A percentile compares a stretch with the other conserved stretches of the same genome.
phyloP scores from a whole-genome alignment of 2,888 invertebrate genomes.

The Pseudococcus longispinus region DNA sequence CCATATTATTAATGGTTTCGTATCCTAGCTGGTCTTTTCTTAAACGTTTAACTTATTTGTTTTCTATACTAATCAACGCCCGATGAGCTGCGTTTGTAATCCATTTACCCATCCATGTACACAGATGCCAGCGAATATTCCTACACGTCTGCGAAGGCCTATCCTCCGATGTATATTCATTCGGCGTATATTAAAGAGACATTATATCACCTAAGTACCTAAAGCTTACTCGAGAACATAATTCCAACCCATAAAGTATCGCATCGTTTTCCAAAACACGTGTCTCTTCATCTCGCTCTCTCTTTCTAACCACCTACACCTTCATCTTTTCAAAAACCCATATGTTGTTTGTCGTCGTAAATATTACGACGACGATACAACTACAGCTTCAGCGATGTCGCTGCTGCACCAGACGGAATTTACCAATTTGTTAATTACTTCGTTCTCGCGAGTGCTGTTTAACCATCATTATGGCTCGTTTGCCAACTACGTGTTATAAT shows the following conservation, averaged over 20 bases:
- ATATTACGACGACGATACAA: neutral
- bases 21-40: neutral
- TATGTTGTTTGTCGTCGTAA: neutral
- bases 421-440: conserved; percentile 24
- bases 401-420: neutral
- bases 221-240: too few species aligned
- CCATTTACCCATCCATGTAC: neutral
- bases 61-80: neutral
- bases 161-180: too few species aligned
- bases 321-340: neutral
- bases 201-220: too few species aligned
- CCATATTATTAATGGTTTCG: neutral
- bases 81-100: neutral
- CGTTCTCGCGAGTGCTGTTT: neutral
- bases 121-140: too few species aligned
- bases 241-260: neutral
- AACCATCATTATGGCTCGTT: neutral
- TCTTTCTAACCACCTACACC: too few species aligned
- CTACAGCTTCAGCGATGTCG: neutral
- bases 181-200: too few species aligned
- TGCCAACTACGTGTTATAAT: neutral
- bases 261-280: neutral
- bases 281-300: neutral
- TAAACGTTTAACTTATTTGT: neutral
- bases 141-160: too few species aligned